Evolutionary conservation across 2,797 vertebrate species (phyloP), one percentile per base, ranked within the genome.

Genomic region (Chaenodraco wilsoni): DNA sequence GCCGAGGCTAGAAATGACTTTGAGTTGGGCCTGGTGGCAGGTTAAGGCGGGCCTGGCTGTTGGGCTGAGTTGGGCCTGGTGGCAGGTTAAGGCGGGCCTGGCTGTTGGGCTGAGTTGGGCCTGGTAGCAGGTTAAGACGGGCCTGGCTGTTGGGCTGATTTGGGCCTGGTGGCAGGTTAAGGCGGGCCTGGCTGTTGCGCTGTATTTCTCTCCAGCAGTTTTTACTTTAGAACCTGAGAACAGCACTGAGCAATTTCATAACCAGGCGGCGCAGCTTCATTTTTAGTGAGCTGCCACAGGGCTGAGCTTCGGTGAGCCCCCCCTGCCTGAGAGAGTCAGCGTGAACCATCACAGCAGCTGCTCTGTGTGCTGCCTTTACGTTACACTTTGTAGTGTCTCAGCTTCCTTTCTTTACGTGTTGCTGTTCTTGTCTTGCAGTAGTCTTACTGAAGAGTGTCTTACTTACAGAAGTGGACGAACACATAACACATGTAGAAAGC

Each of bases 221-320:
- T 72, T n/a, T 48, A 41, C 11, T 73, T 76, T 63, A 84, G 71
- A 84, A 73, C 50, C n/a, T 1, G 15, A 81, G 45, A 84, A 48
- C 48, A 60, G 70, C 72, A 76, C 71, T 67, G 79, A 74, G 50
- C 48, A 67, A 72, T 74, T 72, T 88, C 69, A 84, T 87, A 89
- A 85, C 78, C 9, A 77, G 84, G 78, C 68, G 67, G 50, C 60
- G 63, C 75, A 54, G 67, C 78, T 78, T 86, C 69, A 48, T 88
- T 87, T 76, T 65, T 69, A 31, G 14, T 31, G 77, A 76, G 71
- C 54, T 83, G 84, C 82, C 81, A 81, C 67, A 68, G 89, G 86
- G 84, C 84, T 88, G 85, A 86, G 85, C 84, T 89, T 91, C 90
- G 89, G 85, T 89, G 84, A 84, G 83, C 86, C 72, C 89, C 78